Evolutionary conservation across 2,888 invertebrate species (phyloP).

Genomic region (Sarcophaga rosellei): DNA sequence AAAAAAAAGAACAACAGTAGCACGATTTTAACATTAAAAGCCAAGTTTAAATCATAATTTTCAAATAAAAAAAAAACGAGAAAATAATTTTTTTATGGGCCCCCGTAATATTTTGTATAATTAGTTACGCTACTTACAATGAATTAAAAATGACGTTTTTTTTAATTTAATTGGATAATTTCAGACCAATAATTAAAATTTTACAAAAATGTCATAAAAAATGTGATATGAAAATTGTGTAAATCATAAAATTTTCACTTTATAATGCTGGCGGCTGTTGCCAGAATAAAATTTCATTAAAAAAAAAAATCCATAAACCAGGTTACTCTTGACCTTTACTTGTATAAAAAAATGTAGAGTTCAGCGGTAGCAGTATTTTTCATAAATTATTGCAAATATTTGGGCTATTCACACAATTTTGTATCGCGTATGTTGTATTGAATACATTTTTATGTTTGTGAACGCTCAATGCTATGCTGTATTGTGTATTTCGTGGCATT

Average conservation of each 20-base stretch:
- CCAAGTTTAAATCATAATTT: background rate
- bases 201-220: background rate
- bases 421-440: too few relatives aligned
- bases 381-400: too few relatives aligned
- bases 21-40: slow-evolving; percentile 13
- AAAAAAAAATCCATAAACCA: background rate
- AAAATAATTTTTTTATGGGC: background rate
- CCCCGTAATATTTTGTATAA: background rate
- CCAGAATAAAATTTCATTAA: background rate
- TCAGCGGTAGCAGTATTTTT: too few relatives aligned
- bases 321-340: background rate
- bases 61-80: background rate
- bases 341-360: too few relatives aligned
- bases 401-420: too few relatives aligned
- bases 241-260: background rate
- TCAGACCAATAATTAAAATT: background rate
- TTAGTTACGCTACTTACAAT: slow-evolving; percentile 39
- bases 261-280: too few relatives aligned
- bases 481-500: too few relatives aligned
- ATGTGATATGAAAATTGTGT: background rate
- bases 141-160: background rate
- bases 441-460: too few relatives aligned
- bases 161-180: slow-evolving; percentile 2
- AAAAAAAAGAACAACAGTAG: slow-evolving; percentile 11
- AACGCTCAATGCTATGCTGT: too few relatives aligned